Evolutionary conservation across 2,797 vertebrate genomes (phyloP), one percentile per base, ranked within the genome.

Genomic region (Allobates femoralis): DNA sequence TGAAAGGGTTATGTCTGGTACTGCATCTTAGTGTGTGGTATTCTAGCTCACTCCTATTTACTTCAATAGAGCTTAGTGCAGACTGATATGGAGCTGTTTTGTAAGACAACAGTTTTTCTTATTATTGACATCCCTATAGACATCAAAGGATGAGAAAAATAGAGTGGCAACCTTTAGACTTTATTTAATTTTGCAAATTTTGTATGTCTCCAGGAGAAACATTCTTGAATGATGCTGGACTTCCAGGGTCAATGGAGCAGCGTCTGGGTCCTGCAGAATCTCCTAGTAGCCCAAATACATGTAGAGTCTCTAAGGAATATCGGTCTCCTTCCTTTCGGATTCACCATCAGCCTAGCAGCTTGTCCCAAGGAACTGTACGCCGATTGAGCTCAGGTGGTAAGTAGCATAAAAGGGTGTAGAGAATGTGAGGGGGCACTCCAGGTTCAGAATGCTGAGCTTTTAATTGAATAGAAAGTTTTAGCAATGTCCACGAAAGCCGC

Each of bases 191-290:
- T 21, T 26, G 60, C 66, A 69, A 69, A 18, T 7, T 76, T 50
- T 78, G 3, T 79, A 85, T 92, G 89, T 79, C 94, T 92, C 73
- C 91, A 97, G 96, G 94, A 89, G 96, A 98, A 90, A 94, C 95
- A 71, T 96, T 97, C 91, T 87, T 94, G 56, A 82, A 94, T 90
- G 96, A 95, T 90, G 96, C 95, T 69, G 94, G 93, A 21, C 92
- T 94, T 26, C 91, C 92, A 6, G 88, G 92, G 32, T 89, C 92
- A 81, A 85, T 95, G 78, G 96, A 97, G 90, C 95, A 96, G 93
- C 93, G 92, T 75, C 90, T 95, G 87, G 93, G 94, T 88, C 93
- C 93, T 85, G 94, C 96, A 91, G 95, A 95, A 74, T 91, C 96
- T 32, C 95, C 96, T 89, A 94, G 92, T 30, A 89, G 94, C 0